A percentile compares a stretch with the other conserved stretches of the same genome.
Conservation (phyloP, 2,888 invertebrate genomes). For the Synanthedon formicaeformis region DNA sequence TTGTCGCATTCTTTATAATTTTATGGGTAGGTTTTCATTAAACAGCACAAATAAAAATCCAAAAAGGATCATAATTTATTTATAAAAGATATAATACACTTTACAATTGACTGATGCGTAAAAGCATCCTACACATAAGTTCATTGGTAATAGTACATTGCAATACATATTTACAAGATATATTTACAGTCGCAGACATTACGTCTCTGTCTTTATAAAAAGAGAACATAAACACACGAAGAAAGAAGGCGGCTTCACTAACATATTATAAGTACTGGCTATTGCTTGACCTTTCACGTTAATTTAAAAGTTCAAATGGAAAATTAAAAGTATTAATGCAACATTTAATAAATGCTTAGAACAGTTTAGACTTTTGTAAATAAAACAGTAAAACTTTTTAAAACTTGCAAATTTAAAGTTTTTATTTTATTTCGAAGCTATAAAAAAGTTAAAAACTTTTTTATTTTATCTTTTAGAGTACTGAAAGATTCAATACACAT, state of each 20-base stretch:
- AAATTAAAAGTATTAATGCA: no score
- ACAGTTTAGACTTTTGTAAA: no score
- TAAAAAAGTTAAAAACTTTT: no score
- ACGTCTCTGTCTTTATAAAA: constrained; percentile 23
- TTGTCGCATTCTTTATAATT: no score
- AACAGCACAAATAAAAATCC: constrained; percentile 50
- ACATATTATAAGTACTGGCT: background rate
- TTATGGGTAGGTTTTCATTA: constrained; percentile 13
- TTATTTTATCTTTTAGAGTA: no score
- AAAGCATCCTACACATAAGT: constrained; percentile 42
- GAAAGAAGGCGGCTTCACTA: background rate
- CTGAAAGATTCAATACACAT: no score
- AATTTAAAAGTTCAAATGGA: no score
- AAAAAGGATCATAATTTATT: constrained; percentile 67
- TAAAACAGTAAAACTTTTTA: no score
- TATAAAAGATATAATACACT: constrained; percentile 63
- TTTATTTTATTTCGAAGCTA: no score
- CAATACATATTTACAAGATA: constrained; percentile 42
- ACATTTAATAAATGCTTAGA: no score
- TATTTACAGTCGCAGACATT: constrained; percentile 24
- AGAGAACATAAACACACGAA: background rate
- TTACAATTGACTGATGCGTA: constrained; percentile 62
- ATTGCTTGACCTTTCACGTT: no score
- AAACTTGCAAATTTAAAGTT: no score
- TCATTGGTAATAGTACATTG: constrained; percentile 47